Base-by-base conservation (phyloP, 1,140 invertebrate species). In the Drosophila sucinea region DNA sequence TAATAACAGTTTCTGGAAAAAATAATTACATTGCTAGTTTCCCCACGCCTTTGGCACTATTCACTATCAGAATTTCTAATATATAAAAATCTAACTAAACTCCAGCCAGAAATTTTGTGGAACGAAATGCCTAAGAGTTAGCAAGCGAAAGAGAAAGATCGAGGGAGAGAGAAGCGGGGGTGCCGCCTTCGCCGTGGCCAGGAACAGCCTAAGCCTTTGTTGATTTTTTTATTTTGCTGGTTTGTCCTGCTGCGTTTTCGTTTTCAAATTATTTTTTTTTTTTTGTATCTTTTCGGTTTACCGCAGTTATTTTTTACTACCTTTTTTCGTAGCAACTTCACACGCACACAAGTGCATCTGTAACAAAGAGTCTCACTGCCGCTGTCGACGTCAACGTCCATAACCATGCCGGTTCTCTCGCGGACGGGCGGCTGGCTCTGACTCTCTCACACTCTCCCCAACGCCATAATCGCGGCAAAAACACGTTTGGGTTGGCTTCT, bases 291-390 rank as follows among this genome's bases (percentile, higher is more conserved):
- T 89, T 89, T 89, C 69, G 84, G 84, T 90, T 89, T 89, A 89
- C 84, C 84, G 84, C 84, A 89, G 84, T 84, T 89, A 90, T 89
- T 89, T 87, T 89, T 87, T 87, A 87, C 84, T 87, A 89, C 84
- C 80, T 87, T 87, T 87, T 78, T 86, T 83, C 81, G 84, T 89
- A 81, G 84, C 83, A 87, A 72, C 84, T 54, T 32, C 67, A 70
- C 40, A 65, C 64, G 60, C 60, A 72, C 30, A 55, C 61, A 70
- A 61, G 47, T 35, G 38, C 72, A 77, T 60, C 33, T 69, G 67
- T 70, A 80, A 51, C 58, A 65, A 69, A 79, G 72, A 70, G 77
- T 61, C 30, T 55, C 60, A 60, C 35, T 38, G 54, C 56, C 73
- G 67, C 67, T 29, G 69, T 63, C 67, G 32, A 8, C 65, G 77